phyloP scores from a whole-genome alignment of 2,797 vertebrate species.

The Arnoldichthys spilopterus region DNA sequence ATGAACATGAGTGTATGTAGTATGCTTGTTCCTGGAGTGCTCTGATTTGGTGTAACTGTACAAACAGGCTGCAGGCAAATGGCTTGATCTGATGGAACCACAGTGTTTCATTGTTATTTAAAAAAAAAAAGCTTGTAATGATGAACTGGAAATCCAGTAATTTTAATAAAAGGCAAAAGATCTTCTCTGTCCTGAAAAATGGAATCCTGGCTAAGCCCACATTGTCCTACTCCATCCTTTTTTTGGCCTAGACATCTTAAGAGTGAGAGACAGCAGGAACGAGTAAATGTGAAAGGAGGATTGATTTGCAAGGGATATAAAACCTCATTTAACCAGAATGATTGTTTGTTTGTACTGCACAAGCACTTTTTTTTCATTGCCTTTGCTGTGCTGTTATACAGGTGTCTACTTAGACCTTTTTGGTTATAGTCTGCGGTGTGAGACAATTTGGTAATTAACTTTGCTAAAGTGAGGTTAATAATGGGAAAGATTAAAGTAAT shows the following conservation, averaged over 20 bases:
- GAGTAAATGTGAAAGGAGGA: not conserved
- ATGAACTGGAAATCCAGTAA: conserved; percentile 13
- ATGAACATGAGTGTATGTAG: not conserved
- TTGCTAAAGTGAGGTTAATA: not conserved
- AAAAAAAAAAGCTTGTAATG: conserved; percentile 43
- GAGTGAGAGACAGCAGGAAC: no score
- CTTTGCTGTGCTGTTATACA: not conserved
- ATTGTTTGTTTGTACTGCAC: not conserved
- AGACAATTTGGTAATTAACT: not conserved
- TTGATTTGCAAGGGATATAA: not conserved
- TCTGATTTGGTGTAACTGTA: not conserved
- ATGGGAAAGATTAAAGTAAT: not conserved
- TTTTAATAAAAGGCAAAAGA: conserved; percentile 14
- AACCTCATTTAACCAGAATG: conserved; percentile 4
- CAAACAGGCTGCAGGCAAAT: not conserved
- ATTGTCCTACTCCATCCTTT: conserved; percentile 13
- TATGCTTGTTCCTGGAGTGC: not conserved
- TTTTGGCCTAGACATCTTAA: not conserved
- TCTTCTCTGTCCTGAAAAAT: not conserved
- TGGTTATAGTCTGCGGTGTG: no score
- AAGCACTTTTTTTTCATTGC: not conserved
- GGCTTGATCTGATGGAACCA: not conserved
- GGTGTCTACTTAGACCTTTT: not conserved
- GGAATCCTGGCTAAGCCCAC: conserved; percentile 16
- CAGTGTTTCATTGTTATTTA: not conserved